Evolutionary conservation across 2,797 vertebrate species (phyloP), one percentile per base, ranked within the genome.

Genomic region (Dryobates pubescens): DNA sequence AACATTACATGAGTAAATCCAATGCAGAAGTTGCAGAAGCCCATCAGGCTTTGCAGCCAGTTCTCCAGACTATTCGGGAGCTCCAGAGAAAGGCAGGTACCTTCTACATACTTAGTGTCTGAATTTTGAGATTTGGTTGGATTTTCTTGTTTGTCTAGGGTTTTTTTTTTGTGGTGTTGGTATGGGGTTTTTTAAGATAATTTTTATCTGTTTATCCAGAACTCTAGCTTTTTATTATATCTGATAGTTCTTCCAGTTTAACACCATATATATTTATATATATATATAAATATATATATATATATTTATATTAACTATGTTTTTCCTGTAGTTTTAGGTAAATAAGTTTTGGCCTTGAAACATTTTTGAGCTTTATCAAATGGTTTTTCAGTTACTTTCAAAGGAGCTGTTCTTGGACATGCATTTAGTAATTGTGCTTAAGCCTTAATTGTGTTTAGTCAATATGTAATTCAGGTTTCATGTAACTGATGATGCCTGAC

Each of bases 1-100:
- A 99, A 69, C 99, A 99, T 97, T 99, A 99, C 90, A 99, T 99
- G 99, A 99, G 98, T 94, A 99, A 99, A 91, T 99, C 99, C 41
- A 98, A 99, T 30, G 98, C 98, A 2, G 99, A 99, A 96, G 99
- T 99, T 19, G 98, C 98, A 0, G 99, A 99, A 76, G 99, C 99
- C 15, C 97, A 98, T 58, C 99, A 99, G 90, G 98, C 98, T 59
- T 96, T 99, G 74, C 98, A 99, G 87, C 99, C 99, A 7, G 98
- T 99, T 77, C 94, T 99, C 72, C 99, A 99, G 96, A 98, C 98
- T 89, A 98, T 99, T 71, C 98, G 98, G n/a, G 99, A 99, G 71
- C 98, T 99, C 32, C 99, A 98, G 34, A 98, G 97, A 95, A 99
- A 99, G 98, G 99, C 99, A 96, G 63, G 93, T 85, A 82, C 36